These are phyloP conservation scores for Virgularia gustaviana DNA, from an alignment of 92 coral and sea anemone species.

Conservation along the genomic window DNA sequence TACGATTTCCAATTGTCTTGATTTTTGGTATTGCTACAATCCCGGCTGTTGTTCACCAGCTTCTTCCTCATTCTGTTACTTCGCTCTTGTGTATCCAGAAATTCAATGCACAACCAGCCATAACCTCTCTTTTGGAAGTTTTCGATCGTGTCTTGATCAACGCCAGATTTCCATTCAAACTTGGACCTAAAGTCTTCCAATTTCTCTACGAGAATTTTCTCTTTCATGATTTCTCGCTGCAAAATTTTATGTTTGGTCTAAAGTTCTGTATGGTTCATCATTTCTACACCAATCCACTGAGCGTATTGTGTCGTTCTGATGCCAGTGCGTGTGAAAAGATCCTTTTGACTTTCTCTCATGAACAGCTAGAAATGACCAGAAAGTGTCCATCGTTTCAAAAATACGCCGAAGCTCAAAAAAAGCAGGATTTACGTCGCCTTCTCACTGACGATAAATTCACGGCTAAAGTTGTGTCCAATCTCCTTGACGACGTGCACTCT, in stretches of 20 bases:
- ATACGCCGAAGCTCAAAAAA: slow-evolving; percentile 66
- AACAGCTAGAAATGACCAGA: slow-evolving; percentile 75
- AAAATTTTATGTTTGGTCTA: slow-evolving; percentile 80
- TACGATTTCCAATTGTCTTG: slow-evolving; percentile 70
- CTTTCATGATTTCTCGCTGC: slow-evolving; percentile 89
- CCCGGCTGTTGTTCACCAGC: slow-evolving; percentile 78
- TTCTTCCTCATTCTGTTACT: slow-evolving; percentile 87
- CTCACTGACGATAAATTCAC: slow-evolving; percentile 58
- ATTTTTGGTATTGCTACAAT: slow-evolving; percentile 95
- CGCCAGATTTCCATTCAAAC: slow-evolving; percentile 71
- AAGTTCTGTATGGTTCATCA: slow-evolving; percentile 97
- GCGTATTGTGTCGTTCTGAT: slow-evolving; percentile 74
- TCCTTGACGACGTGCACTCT: slow-evolving; percentile 56
- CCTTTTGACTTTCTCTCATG: slow-evolving; percentile 57
- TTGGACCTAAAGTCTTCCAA: slow-evolving; percentile 73
- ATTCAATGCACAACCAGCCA: slow-evolving; percentile 88
- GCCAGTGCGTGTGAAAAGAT: slow-evolving; percentile 44
- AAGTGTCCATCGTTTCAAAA: slow-evolving; percentile 71
- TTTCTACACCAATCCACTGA: slow-evolving; percentile 78
- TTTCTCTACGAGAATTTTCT: slow-evolving; percentile 90
- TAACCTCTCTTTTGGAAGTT: slow-evolving; percentile 71
- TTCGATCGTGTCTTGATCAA: slow-evolving; percentile 79
- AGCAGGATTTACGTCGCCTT: slow-evolving; percentile 39
- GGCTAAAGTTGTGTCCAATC: slow-evolving; percentile 49
- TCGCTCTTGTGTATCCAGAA: slow-evolving; percentile 78